These are phyloP conservation scores for Pelecanoides urinatrix DNA, from an alignment of 2,113 vertebrate genomes.

Conservation along the genomic window DNA sequence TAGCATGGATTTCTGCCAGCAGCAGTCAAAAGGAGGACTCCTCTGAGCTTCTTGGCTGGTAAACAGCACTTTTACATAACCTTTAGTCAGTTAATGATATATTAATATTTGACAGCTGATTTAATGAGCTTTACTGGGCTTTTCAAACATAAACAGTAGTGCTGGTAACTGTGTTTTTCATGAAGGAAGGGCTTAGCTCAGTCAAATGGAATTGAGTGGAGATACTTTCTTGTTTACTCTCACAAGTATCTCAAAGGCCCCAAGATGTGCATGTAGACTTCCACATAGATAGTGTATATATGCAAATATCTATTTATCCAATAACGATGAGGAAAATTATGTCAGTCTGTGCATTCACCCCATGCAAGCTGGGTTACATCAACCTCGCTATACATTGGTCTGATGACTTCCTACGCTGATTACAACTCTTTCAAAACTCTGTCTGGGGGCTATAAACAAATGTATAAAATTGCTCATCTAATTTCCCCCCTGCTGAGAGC, in stretches of 20 bases:
- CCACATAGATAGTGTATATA: neutral
- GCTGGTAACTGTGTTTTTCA: neutral
- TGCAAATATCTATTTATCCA: neutral
- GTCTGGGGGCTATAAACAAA: neutral
- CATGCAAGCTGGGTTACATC: neutral
- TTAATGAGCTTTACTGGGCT: neutral
- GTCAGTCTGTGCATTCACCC: neutral
- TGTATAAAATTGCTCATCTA: neutral
- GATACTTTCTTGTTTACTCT: neutral
- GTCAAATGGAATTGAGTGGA: neutral
- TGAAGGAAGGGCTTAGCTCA: neutral
- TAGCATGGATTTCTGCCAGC: neutral
- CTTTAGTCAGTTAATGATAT: neutral
- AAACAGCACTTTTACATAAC: neutral
- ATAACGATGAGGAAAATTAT: slow-evolving; percentile 4
- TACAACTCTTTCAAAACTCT: slow-evolving; percentile 12
- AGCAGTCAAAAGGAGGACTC: neutral
- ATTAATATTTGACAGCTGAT: neutral
- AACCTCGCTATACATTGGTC: neutral
- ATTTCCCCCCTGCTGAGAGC: neutral
- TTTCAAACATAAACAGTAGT: neutral
- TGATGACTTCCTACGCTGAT: neutral
- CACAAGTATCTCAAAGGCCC: neutral
- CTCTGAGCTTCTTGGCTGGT: neutral
- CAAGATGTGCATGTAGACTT: neutral